Evolutionary conservation across 2,113 vertebrate species (phyloP), one percentile per base, ranked within the genome.

Genomic region (Vimba vimba): DNA sequence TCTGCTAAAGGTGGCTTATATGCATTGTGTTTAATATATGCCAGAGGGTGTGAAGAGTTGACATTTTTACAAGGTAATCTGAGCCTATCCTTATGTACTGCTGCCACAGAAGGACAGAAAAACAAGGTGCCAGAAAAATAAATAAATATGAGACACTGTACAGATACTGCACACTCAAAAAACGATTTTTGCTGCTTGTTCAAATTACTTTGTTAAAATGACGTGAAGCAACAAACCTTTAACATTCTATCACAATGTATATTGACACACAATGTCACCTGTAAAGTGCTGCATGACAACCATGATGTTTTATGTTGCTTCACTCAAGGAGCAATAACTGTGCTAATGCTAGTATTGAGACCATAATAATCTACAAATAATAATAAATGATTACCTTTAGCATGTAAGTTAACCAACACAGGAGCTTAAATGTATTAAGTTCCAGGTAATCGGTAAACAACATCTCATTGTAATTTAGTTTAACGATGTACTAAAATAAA

Each of bases 1-100:
- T 36, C 21, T 57, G 39, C 64, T 57, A 66, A 88, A 81, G 39
- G 47, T 17, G 13, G 52, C 88, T 87, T 79, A 86, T 89, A 85
- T 89, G 83, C 90, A 89, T 88, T 27, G 82, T 62, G 52, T 79
- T 76, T 79, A 87, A 86, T 82, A 79, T 84, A 85, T 87, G 86
- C 85, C 87, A 80, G 75, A 60, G 71, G 79, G 85, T 85, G 85
- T 85, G 89, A 89, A 75, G 86, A 85, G 82, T 66, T 90, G 90
- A 88, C 86, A 88, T 86, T 89, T 89, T 89, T 88, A 90, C 89
- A 89, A 90, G 88, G 88, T 86, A 90, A 90, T 89, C 86, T 85
- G 79, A 89, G 86, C 84, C 79, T 79, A 79, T 87, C 82, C 55
- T 79, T 76, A 89, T 83, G 86, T 75, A 85, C 82, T 17, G 45